A percentile compares a stretch with the other conserved stretches of the same genome.
These are phyloP conservation scores for Lipophrys pholis DNA, from an alignment of 2,113 vertebrate genomes.

Conservation along the genomic window DNA sequence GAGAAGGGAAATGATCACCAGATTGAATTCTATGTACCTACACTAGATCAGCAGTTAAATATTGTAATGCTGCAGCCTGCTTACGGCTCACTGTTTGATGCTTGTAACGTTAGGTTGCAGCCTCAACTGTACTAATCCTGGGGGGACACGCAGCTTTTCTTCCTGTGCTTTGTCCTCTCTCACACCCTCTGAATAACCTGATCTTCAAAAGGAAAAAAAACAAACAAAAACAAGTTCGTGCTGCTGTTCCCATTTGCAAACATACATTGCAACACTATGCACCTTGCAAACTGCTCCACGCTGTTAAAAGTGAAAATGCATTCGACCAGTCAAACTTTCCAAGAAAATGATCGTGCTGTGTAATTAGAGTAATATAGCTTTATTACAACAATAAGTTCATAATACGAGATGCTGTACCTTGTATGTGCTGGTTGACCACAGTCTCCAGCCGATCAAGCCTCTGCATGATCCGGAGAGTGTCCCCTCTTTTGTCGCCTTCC, in stretches of 20 bases:
- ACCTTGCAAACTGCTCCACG: background rate
- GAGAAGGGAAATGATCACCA: background rate
- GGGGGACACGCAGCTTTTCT: slow-evolving; percentile 16
- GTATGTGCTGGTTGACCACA: slow-evolving; percentile 98
- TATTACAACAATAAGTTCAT: background rate
- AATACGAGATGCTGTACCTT: slow-evolving; percentile 84
- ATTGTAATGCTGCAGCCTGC: background rate
- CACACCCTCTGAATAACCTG: slow-evolving; percentile 27
- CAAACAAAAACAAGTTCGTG: slow-evolving; percentile 23
- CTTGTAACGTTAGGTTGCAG: slow-evolving; percentile 9
- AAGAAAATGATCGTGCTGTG: background rate
- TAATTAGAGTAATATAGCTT: background rate
- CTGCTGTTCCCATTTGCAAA: background rate
- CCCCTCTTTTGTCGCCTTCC: slow-evolving; percentile 92
- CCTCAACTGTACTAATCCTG: slow-evolving; percentile 17
- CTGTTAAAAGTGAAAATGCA: background rate
- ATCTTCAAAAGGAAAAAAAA: background rate
- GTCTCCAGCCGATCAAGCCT: slow-evolving; percentile 95
- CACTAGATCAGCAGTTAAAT: background rate
- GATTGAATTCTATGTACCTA: background rate
- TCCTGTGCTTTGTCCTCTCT: slow-evolving; percentile 22
- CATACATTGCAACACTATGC: background rate
- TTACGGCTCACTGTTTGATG: background rate
- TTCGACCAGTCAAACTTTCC: slow-evolving; percentile 22
- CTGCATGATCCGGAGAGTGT: slow-evolving; percentile 96